Conservation (phyloP, 2,113 vertebrate species). For the Columba livia region DNA sequence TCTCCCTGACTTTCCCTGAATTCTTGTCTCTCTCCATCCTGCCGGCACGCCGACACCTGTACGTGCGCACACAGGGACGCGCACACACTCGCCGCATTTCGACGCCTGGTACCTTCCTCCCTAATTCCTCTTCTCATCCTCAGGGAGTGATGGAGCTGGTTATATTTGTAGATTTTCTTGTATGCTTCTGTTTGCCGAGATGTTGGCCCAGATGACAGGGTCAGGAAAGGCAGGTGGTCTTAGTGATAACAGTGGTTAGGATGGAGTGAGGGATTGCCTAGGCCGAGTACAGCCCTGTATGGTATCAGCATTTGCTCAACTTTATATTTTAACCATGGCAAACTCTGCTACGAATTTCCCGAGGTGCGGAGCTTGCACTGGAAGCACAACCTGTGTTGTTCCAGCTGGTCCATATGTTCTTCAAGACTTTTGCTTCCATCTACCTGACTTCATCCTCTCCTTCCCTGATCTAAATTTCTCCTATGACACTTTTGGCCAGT, state of each 20-base stretch:
- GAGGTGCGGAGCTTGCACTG: background rate
- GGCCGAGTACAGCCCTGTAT: background rate
- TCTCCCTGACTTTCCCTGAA: background rate
- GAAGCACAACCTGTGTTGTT: background rate
- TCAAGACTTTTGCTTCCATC: background rate
- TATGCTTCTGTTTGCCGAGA: background rate
- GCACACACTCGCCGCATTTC: background rate
- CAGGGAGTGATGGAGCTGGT: background rate
- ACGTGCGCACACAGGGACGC: background rate
- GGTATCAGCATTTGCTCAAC: fast-evolving
- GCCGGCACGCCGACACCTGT: background rate
- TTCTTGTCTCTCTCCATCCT: background rate
- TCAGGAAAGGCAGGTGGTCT: background rate
- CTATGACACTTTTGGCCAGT: background rate
- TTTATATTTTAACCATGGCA: background rate
- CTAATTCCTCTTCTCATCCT: background rate
- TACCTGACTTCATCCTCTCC: background rate
- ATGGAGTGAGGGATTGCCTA: background rate
- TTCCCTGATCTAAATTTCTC: background rate
- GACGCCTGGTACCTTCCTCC: background rate
- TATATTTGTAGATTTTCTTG: background rate
- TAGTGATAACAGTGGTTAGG: background rate
- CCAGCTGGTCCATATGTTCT: background rate
- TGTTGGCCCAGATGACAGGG: background rate
- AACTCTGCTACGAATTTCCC: background rate